These are phyloP conservation scores for Archips xylosteana DNA, from an alignment of 2,888 invertebrate genomes.

Conservation along the genomic window DNA sequence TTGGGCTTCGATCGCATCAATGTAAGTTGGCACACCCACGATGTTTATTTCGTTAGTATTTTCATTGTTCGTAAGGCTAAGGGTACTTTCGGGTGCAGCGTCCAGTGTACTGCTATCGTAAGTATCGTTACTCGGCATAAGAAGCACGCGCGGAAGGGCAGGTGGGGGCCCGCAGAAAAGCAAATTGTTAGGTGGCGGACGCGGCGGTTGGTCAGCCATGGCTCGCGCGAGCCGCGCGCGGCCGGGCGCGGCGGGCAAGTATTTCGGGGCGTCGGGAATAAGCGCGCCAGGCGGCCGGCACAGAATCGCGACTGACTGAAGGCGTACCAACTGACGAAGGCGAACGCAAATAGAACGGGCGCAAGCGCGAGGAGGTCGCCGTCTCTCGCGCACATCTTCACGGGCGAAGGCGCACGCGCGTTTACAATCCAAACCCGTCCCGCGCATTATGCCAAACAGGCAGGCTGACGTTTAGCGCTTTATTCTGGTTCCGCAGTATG, in stretches of 20 bases:
- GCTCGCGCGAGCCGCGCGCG: constrained; percentile 71
- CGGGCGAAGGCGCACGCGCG: constrained; percentile 84
- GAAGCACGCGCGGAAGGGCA: constrained; percentile 79
- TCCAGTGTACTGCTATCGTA: constrained; percentile 52
- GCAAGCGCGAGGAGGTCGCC: constrained; percentile 84
- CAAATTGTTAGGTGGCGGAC: constrained; percentile 80
- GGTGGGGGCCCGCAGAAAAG: constrained; percentile 81
- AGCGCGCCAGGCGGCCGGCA: constrained; percentile 82
- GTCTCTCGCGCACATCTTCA: constrained; percentile 85
- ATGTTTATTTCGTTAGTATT: constrained; percentile 78
- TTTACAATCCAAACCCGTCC: constrained; percentile 80
- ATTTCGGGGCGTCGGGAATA: constrained; percentile 69
- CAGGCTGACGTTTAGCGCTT: constrained; percentile 77
- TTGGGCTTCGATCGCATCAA: constrained; percentile 62
- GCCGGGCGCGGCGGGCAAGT: constrained; percentile 73
- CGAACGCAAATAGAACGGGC: constrained; percentile 85
- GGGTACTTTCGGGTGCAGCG: constrained; percentile 55
- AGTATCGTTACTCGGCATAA: constrained; percentile 75
- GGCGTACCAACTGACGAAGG: constrained; percentile 83
- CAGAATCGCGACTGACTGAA: constrained; percentile 84
- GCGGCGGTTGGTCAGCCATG: constrained; percentile 83
- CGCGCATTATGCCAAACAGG: constrained; percentile 75
- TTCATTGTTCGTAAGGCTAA: constrained; percentile 67
- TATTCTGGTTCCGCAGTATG: constrained; percentile 80
- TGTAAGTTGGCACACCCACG: constrained; percentile 77